phyloP scores from a whole-genome alignment of 1,140 invertebrate genomes.

The Bombus pascuorum region DNA sequence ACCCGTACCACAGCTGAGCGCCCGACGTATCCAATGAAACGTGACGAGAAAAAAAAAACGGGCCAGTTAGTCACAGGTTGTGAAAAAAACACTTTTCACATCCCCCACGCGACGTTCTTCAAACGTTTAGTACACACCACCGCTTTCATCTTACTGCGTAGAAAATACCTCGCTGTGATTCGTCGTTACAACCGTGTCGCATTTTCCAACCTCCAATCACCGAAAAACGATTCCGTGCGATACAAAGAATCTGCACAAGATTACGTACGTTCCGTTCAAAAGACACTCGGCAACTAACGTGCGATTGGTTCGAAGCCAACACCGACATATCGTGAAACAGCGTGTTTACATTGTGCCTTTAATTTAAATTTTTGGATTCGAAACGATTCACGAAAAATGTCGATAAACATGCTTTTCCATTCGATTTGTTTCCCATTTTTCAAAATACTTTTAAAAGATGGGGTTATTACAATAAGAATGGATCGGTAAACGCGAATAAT shows the following conservation, averaged over 20 bases:
- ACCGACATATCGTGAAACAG: background rate
- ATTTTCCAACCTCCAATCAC: slow-evolving; percentile 30
- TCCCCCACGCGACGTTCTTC: slow-evolving; percentile 32
- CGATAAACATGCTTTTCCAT: background rate
- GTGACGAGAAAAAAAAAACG: slow-evolving; percentile 15
- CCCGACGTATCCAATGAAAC: slow-evolving; percentile 22
- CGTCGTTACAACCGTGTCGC: slow-evolving; percentile 9
- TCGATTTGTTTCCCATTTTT: background rate
- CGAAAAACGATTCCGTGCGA: background rate
- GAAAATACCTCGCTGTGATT: slow-evolving; percentile 17
- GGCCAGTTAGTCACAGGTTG: slow-evolving; percentile 38
- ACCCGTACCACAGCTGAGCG: slow-evolving; percentile 48
- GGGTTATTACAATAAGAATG: too few species aligned
- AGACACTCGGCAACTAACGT: slow-evolving; percentile 20
- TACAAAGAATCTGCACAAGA: slow-evolving; percentile 8
- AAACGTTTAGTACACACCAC: slow-evolving; percentile 30
- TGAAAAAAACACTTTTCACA: slow-evolving; percentile 49
- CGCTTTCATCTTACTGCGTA: slow-evolving; percentile 29
- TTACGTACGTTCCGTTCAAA: background rate
- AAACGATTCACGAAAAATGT: background rate
- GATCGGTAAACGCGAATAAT: background rate
- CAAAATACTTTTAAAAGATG: background rate
- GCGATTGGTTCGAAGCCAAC: background rate
- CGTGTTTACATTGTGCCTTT: background rate
- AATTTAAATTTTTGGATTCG: background rate